Base-by-base conservation (phyloP, 2,113 vertebrate genomes). In the Prunella himalayana region DNA sequence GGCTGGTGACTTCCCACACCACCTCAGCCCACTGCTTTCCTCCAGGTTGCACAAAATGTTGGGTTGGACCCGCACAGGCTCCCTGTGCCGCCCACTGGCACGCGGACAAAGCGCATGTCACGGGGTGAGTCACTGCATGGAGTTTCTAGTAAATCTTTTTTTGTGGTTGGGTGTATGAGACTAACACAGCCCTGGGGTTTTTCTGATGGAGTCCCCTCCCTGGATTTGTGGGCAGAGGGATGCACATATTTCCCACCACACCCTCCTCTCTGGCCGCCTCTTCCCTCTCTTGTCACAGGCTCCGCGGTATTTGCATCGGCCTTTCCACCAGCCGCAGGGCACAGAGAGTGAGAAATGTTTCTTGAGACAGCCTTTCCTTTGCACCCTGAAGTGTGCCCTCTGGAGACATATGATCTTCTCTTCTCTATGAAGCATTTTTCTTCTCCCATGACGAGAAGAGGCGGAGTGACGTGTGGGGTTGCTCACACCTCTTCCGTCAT, bases 241-340 rank as follows among this genome's bases (percentile, higher is more conserved):
- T 50, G 37, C 22, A 6, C 6, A 19, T 7, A 11, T 61, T 66
- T 79, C 24, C 19, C 24, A 60, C 1, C 1, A 5, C 44, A 24
- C 2, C 3, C 6, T 22, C 27, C 2, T 2, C 0, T 5, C 20
- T 1, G 2, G 11, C 13, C 24, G 23, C 9, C 12, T 71, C 37
- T 13, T 15, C 35, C 37, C 24, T 60, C 13, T 15, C 61, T 70
- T 2, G 1, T 20, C 51, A 7, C 37, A 16, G 22, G 10, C 19
- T 35, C 33, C 3, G 0, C 4, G 8, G 20, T 0, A 1, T 45
- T 56, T 3, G 0, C 45, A 18, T 28, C 0, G 0, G 13, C 22
- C 13, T 82, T 90, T 82, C 49, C 61, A 15, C 16, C 1, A 2
- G n/a, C 30, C 49, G 8, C 33, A 31, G 24, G 4, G 25, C 3